These are phyloP conservation scores for Palloptera scutellata DNA, from an alignment of 2,888 invertebrate genomes.

Conservation along the genomic window DNA sequence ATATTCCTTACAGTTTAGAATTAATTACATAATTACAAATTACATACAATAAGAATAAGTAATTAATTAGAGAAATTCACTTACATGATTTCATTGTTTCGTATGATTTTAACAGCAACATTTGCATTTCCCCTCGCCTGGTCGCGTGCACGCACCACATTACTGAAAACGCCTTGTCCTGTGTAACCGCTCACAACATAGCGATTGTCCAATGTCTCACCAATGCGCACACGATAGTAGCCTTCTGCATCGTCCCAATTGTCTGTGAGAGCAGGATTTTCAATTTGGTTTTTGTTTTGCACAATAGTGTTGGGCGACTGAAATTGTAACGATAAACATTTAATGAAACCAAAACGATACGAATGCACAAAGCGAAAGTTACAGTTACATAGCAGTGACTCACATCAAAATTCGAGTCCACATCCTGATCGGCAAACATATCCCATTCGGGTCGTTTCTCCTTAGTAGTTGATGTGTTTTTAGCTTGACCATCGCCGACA, in stretches of 20 bases:
- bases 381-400: constrained; percentile 61
- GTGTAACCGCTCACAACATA: constrained; percentile 98
- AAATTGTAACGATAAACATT: constrained; percentile 38
- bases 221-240: constrained; percentile 95
- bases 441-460: constrained; percentile 78
- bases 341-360: background rate
- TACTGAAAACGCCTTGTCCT: constrained; percentile 98
- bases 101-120: constrained; percentile 97
- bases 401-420: constrained; percentile 77
- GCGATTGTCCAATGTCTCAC: constrained; percentile 89
- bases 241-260: constrained; percentile 99
- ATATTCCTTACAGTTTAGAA: background rate
- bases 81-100: constrained; percentile 98
- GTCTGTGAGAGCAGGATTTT: constrained; percentile 93
- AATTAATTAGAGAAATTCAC: constrained; percentile 41
- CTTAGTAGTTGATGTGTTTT: constrained; percentile 37
- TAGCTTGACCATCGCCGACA: constrained; percentile 35
- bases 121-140: constrained; percentile 85
- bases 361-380: constrained; percentile 8
- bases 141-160: constrained; percentile 94
- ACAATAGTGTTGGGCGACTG: constrained; percentile 75
- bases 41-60: constrained; percentile 10
- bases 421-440: constrained; percentile 92
- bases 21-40: background rate
- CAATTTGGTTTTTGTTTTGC: constrained; percentile 68